Percentiles rank a stretch among this genome's conserved stretches.
Evolutionary conservation across 2,888 invertebrate genomes (phyloP).

Genomic region (Fabriciana adippe): DNA sequence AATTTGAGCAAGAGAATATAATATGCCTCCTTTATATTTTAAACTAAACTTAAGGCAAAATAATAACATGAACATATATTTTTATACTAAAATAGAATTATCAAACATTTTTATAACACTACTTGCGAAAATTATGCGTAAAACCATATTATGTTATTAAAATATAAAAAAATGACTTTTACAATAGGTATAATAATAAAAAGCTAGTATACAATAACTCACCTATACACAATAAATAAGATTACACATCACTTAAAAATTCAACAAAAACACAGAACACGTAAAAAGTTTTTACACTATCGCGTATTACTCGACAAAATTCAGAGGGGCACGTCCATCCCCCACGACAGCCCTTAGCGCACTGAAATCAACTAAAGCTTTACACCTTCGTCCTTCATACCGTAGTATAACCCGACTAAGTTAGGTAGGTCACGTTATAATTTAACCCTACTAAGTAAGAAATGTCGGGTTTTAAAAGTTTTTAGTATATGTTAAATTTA

Average conservation of each 20-base stretch:
- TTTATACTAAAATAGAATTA: too few species aligned
- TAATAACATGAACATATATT: too few species aligned
- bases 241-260: conserved; percentile 7
- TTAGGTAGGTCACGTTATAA: conserved; percentile 34
- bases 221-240: conserved; percentile 10
- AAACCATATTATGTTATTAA: too few species aligned
- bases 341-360: conserved; percentile 50
- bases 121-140: too few species aligned
- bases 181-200: too few species aligned
- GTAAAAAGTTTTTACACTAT: conserved; percentile 49
- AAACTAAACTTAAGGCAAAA: too few species aligned
- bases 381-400: conserved; percentile 52
- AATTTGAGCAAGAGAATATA: too few species aligned
- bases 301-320: conserved; percentile 46
- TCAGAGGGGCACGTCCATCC: conserved; percentile 51
- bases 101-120: too few species aligned
- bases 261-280: conserved; percentile 25
- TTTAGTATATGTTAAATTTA: too few species aligned
- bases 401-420: conserved; percentile 66
- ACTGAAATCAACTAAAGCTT: conserved; percentile 61
- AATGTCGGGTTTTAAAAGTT: too few species aligned
- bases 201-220: not conserved
- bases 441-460: not conserved
- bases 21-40: too few species aligned
- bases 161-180: too few species aligned